Percentiles rank a stretch among this genome's conserved stretches.
Evolutionary conservation across 2,113 vertebrate species (phyloP).

Genomic region (Callocephalon fimbriatum): DNA sequence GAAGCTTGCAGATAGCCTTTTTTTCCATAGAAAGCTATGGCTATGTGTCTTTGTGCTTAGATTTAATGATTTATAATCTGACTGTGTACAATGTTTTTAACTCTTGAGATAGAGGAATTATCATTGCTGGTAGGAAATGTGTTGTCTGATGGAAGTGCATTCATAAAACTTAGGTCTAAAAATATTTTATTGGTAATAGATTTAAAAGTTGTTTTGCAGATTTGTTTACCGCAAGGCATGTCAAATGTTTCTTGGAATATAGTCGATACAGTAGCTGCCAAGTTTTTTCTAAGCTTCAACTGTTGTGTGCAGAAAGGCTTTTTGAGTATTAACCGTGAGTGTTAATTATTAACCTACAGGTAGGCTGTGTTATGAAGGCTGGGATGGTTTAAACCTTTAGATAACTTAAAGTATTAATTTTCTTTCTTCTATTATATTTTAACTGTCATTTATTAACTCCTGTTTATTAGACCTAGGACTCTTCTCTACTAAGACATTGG

Average conservation of each 20-base stretch:
- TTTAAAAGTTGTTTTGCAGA: neutral
- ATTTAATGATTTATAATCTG: neutral
- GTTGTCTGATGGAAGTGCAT: neutral
- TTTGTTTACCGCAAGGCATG: neutral
- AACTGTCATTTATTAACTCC: neutral
- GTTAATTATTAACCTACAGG: neutral
- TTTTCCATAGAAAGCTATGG: neutral
- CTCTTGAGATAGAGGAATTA: neutral
- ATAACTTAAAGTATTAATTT: neutral
- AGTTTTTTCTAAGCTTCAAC: neutral
- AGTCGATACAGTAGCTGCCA: neutral
- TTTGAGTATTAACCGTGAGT: neutral
- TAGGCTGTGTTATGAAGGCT: neutral
- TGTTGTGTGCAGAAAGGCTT: neutral
- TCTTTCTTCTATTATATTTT: neutral
- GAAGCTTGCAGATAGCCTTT: neutral
- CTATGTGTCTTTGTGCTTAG: neutral
- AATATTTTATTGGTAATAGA: neutral
- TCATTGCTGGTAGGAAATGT: neutral
- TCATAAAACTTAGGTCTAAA: neutral
- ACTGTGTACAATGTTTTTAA: neutral
- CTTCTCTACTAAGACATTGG: conserved; percentile 97
- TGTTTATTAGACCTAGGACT: conserved; percentile 89
- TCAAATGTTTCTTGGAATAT: neutral
- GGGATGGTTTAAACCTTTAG: neutral